Percentiles rank a stretch among this genome's conserved stretches.
These are phyloP conservation scores for Arrhamphus sclerolepis DNA, from an alignment of 2,797 vertebrate species.

Conservation along the genomic window DNA sequence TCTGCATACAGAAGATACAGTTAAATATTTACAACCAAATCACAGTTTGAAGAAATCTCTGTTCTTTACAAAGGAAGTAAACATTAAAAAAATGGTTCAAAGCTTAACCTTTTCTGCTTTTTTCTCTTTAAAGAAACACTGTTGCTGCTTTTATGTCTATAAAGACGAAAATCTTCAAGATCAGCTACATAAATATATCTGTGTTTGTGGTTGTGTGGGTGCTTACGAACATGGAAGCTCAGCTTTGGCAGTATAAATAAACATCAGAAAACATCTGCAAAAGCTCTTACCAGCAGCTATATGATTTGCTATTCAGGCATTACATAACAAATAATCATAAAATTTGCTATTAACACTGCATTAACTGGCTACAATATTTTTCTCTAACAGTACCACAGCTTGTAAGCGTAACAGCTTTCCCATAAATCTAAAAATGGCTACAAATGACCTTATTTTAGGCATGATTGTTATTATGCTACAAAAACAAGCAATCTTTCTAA, in stretches of 20 bases:
- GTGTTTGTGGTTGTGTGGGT: conserved; percentile 13
- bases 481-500: conserved; percentile 40
- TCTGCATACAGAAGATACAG: conserved; percentile 29
- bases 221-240: conserved; percentile 48
- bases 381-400: conserved; percentile 30
- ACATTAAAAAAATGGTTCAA: conserved; percentile 14
- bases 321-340: conserved; percentile 48
- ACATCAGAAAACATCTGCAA: conserved; percentile 44
- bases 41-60: conserved; percentile 51
- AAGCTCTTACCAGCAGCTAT: conserved; percentile 51
- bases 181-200: conserved; percentile 48
- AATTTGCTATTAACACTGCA: conserved; percentile 40
- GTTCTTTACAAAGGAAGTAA: conserved; percentile 15
- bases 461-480: conserved; percentile 48
- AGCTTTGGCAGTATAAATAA: conserved; percentile 55
- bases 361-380: conserved; percentile 46
- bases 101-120: conserved; percentile 14
- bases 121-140: conserved; percentile 19
- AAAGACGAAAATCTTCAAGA: conserved; percentile 16
- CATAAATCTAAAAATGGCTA: conserved; percentile 52
- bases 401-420: conserved; percentile 35
- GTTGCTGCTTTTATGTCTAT: conserved; percentile 6
- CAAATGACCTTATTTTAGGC: conserved; percentile 35
- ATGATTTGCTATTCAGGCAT: conserved; percentile 33
- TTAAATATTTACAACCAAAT: conserved; percentile 56